phyloP scores from a whole-genome alignment of 2,113 vertebrate genomes.

The Callopanchax toddi region DNA sequence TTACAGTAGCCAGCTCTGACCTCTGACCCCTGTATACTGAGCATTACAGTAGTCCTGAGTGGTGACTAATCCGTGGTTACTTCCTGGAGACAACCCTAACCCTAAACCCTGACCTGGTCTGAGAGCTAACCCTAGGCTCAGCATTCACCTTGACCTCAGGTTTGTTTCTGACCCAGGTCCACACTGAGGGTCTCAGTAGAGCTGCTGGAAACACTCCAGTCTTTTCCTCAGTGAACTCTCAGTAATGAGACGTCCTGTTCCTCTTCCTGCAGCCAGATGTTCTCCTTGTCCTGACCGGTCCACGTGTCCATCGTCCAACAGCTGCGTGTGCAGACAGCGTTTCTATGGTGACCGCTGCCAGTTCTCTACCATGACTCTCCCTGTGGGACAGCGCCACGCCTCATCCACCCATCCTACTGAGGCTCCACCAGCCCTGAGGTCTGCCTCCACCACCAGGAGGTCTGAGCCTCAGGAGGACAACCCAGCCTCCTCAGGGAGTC shows the following conservation, averaged over 20 bases:
- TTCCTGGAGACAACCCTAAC: too few species aligned
- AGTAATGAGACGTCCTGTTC: background rate
- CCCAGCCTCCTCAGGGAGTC: background rate
- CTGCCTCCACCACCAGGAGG: background rate
- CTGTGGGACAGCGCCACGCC: background rate
- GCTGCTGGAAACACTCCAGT: too few species aligned
- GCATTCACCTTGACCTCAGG: too few species aligned
- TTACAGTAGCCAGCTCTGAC: too few species aligned
- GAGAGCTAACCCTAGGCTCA: too few species aligned
- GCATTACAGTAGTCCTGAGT: too few species aligned
- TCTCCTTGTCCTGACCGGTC: slow-evolving; percentile 50
- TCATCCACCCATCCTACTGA: background rate
- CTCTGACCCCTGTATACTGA: too few species aligned
- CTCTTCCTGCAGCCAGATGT: slow-evolving; percentile 57
- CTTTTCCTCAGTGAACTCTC: too few species aligned
- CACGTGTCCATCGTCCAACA: slow-evolving; percentile 41
- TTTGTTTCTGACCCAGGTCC: too few species aligned
- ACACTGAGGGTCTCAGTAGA: too few species aligned
- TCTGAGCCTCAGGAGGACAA: slow-evolving; percentile 1
- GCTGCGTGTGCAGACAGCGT: slow-evolving; percentile 52
- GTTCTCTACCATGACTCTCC: background rate
- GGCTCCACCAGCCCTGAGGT: background rate
- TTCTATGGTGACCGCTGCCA: slow-evolving; percentile 62
- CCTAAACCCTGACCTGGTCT: too few species aligned
- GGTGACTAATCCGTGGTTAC: too few species aligned